Base-by-base conservation (phyloP, 2,888 invertebrate genomes). In the Netelia melanura region DNA sequence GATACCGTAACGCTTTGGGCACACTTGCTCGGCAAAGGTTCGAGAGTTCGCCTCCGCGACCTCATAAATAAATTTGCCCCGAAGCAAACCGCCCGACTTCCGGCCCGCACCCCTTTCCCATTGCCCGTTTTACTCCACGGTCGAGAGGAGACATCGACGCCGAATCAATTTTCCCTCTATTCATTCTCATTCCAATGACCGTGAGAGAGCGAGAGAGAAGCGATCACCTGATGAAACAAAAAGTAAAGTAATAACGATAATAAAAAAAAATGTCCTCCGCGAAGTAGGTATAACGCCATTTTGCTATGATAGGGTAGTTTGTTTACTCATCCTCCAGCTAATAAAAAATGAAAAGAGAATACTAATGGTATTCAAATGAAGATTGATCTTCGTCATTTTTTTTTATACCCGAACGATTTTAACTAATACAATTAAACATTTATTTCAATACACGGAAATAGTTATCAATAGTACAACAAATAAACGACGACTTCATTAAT, bases 1-100 rank as follows among this genome's bases (percentile, higher is more conserved):
- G 30, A 17, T 17, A 62, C 43, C 23, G 61, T 52, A 82, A 82
- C 71, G 82, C 79, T 85, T 85, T 85, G 75, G 79, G 79, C 82
- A 61, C 82, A 82, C 85, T 85, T 71, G 85, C 79, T 74, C 65
- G 21, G 72, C 78, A 74, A 58, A 78, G 78, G 70, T 81, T 77
- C 65, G 79, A 70, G 21, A 58, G 58, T 52, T 70, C 74, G 72
- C 64, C 78, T 75, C 75, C 79, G 61, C 85, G 85, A 85, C 82
- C 85, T 85, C 82, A 85, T 85, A 82, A 82, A 85, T 85, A 85
- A 85, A 85, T 85, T 85, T 82, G 79, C 79, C 71, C 67, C 72
- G 67, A 48, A 67, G 54, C 54, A 68, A 67, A 52, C 25, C 61
- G 44, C 70, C 64, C 64, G 52, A n/a, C 68, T 43, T 30, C 48